Evolutionary conservation across 2,888 invertebrate genomes (phyloP), one percentile per base, ranked within the genome.

Genomic region (Caprella mutica): DNA sequence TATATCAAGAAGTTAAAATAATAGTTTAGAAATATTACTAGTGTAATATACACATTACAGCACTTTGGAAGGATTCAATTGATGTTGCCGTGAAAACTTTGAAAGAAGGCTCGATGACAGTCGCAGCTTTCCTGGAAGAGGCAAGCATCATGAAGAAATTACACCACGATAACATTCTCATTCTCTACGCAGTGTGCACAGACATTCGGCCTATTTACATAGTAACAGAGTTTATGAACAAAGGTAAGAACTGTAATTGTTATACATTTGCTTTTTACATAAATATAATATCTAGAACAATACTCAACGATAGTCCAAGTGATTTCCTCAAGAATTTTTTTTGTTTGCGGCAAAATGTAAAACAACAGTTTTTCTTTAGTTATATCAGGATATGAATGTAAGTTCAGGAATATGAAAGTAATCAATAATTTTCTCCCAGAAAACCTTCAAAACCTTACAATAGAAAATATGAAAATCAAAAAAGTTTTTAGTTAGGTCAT

Each of bases 81-180:
- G 93, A 94, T 77, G 97, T 98, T 56, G 97, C 97, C 43, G 90
- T 98, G 17, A 98, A 98, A 76, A 96, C 93, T 1, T 75, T 98
- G 44, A 82, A 94, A 68, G 86, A 90, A 69, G 97, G 96, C 63
- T 88, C 94, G 12, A 98, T 98, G 97, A 91, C 92, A 23, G 87
- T 90, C 5, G 85, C 87, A 68, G 94, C 94, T 1, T 98, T 98
- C 78, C 80, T 98, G 2, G 87, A 93, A 74, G 97, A 98, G 74
- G 97, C 97, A 4, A 86, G 86, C 66, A 96, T 98, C 66, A 98
- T 98, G 97, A 98, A 98, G 72, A 90, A 92, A 73, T 92, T 96
- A 5, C 30, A 92, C 51, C 97, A 98, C 76, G 87, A 92, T 73
- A 85, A 92, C 66, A 78, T 94, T 44, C 91, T 94, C 19, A 86